phyloP scores from a whole-genome alignment of 1,140 invertebrate genomes.

The Heliconius nattereri region DNA sequence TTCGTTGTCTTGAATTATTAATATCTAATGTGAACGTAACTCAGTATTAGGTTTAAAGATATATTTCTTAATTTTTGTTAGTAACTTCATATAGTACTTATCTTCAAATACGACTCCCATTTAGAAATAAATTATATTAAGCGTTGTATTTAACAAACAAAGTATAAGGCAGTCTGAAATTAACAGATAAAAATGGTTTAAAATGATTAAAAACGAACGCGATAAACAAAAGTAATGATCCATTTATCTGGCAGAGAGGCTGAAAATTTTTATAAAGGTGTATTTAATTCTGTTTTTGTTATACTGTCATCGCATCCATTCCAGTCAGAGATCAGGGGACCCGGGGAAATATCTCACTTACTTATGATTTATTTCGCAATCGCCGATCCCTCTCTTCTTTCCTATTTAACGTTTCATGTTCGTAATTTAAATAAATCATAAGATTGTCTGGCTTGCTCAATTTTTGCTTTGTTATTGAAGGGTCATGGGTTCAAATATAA shows the following conservation, averaged over 20 bases:
- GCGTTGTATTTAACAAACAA: constrained; percentile 1
- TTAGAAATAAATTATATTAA: too few relatives aligned
- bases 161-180: constrained; percentile 12
- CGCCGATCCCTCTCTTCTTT: constrained; percentile 50
- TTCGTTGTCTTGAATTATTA: constrained; percentile 32
- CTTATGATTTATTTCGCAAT: constrained; percentile 66
- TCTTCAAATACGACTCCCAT: background rate
- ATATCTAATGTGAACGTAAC: constrained; percentile 14
- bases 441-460: background rate
- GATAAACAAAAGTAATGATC: constrained; percentile 44
- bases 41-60: background rate
- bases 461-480: constrained; percentile 8
- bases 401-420: constrained; percentile 41
- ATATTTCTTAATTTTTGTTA: background rate
- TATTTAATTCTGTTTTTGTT: constrained; percentile 62
- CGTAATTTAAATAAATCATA: constrained; percentile 36
- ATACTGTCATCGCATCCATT: constrained; percentile 62
- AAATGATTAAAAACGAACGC: constrained; percentile 35
- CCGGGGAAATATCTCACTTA: constrained; percentile 68
- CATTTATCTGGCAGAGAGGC: constrained; percentile 44
- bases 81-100: background rate
- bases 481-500: too few relatives aligned
- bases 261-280: constrained; percentile 45
- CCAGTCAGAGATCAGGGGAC: constrained; percentile 51
- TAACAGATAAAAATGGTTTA: constrained; percentile 31